Base-by-base conservation (phyloP, 92 coral and sea anemone species). In the Actinernus sp. region DNA sequence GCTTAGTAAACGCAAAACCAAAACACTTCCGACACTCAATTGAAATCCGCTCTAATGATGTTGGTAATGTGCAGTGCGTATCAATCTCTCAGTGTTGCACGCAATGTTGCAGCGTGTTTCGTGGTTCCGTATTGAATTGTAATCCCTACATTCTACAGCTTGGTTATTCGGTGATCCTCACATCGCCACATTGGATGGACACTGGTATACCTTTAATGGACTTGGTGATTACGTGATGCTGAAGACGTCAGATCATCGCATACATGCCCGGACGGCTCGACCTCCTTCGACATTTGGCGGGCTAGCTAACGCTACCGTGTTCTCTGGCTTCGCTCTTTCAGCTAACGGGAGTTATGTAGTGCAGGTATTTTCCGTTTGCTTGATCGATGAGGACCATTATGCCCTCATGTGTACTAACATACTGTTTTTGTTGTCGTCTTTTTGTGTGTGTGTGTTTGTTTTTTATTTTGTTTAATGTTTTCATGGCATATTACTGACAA, bases 161-260 rank as follows among this genome's bases (percentile, higher is more conserved):
- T 74, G 71, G 68, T 51, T 69, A 61, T 85, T 43, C 21, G 96
- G 96, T 39, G 96, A 89, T 70, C 96, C 96, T 0, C 96, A 89
- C 31, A 74, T 89, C 59, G 47, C 88, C 19, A 84, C 96, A 1
- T 68, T 89, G 27, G 96, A 89, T 55, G 82, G 88, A 16, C 26
- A 14, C 2, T 63, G 65, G 71, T 89, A 79, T 63, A 66, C 88
- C 8, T 89, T 89, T 34, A 89, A 89, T 34, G 96, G 96, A 3
- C 87, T 74, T 52, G 96, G 96, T 5, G 96, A 89, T 2, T 89
- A 84, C 34, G 71, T 74, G 4, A 10, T 89, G 63, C 32, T 79
- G 16, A 58, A 55, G 8, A 50, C 76, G 3, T 25, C n/a, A 14
- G 55, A 54, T 3, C 77, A 66, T 36, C 74, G 54, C 31, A 60